phyloP scores from a whole-genome alignment of 2,888 invertebrate genomes.

The Sabatieria punctata region DNA sequence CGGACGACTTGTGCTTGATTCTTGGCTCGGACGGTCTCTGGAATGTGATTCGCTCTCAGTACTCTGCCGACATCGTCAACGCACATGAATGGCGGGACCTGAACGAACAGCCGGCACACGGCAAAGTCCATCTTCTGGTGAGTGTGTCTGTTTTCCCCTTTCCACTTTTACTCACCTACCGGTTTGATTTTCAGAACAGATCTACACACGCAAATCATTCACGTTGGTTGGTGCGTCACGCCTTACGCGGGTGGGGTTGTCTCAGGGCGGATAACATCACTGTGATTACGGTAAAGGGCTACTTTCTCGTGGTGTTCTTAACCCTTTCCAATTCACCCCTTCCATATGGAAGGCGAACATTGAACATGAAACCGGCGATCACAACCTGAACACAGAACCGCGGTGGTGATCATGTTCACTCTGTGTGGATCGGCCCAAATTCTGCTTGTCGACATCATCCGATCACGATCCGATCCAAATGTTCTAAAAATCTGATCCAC shows the following conservation, averaged over 20 bases:
- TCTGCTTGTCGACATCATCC: background rate
- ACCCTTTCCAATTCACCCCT: too few relatives aligned
- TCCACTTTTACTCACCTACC: too few relatives aligned
- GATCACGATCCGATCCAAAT: too few relatives aligned
- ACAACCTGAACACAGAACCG: too few relatives aligned
- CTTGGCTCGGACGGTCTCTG: constrained; percentile 92
- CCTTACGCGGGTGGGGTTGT: constrained; percentile 61
- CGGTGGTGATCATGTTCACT: too few relatives aligned
- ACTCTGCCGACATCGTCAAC: background rate
- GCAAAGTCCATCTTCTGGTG: background rate
- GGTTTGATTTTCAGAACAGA: constrained; percentile 7
- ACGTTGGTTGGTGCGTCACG: constrained; percentile 64
- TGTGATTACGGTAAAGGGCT: constrained; percentile 73
- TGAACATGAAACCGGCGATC: too few relatives aligned
- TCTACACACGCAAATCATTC: constrained; percentile 52
- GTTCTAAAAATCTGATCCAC: too few relatives aligned
- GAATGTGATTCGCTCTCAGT: constrained; percentile 51
- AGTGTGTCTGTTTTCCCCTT: background rate
- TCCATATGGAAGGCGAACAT: too few relatives aligned
- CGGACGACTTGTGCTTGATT: constrained; percentile 54
- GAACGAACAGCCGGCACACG: constrained; percentile 4
- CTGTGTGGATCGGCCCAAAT: too few relatives aligned
- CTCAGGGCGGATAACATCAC: constrained; percentile 92
- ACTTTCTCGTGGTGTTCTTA: constrained; percentile 64
- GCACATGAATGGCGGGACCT: constrained; percentile 10